Evolutionary conservation across 2,888 invertebrate genomes (phyloP).

Genomic region (Drosophila affinis): DNA sequence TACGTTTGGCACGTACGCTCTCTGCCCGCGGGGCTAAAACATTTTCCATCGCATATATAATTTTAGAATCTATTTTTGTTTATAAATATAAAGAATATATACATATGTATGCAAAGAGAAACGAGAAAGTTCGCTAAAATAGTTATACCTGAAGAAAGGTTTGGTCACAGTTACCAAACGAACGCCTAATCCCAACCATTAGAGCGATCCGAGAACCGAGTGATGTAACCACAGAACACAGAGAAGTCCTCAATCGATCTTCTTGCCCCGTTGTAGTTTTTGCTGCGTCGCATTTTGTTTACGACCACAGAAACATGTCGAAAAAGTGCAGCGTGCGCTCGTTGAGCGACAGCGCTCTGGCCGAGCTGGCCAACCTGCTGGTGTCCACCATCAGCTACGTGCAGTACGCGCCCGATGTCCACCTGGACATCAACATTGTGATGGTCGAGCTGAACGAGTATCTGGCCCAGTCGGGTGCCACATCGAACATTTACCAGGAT

Average conservation of each 20-base stretch:
- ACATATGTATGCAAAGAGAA: background rate
- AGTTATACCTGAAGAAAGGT: background rate
- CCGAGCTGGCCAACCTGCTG: constrained; percentile 86
- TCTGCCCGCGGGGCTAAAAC: constrained; percentile 23
- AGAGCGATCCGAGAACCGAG: constrained; percentile 22
- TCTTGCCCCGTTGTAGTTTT: constrained; percentile 19
- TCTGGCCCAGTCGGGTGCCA: constrained; percentile 86
- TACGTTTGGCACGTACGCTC: constrained; percentile 30
- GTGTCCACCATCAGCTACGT: constrained; percentile 87
- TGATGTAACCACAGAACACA: constrained; percentile 57
- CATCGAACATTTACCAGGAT: constrained; percentile 89
- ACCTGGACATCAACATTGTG: constrained; percentile 86
- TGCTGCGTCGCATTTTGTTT: constrained; percentile 68
- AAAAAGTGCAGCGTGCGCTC: constrained; percentile 87
- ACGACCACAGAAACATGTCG: constrained; percentile 84
- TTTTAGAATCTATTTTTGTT: constrained; percentile 60
- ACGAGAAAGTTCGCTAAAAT: background rate
- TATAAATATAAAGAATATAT: constrained; percentile 14
- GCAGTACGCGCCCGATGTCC: constrained; percentile 84
- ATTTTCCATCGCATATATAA: constrained; percentile 56
- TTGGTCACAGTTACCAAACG: background rate
- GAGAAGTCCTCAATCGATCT: constrained; percentile 17
- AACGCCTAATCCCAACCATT: background rate
- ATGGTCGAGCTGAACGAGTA: constrained; percentile 87
- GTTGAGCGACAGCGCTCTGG: constrained; percentile 86